phyloP scores from a whole-genome alignment of 2,888 invertebrate species.

The Andrena minutula region DNA sequence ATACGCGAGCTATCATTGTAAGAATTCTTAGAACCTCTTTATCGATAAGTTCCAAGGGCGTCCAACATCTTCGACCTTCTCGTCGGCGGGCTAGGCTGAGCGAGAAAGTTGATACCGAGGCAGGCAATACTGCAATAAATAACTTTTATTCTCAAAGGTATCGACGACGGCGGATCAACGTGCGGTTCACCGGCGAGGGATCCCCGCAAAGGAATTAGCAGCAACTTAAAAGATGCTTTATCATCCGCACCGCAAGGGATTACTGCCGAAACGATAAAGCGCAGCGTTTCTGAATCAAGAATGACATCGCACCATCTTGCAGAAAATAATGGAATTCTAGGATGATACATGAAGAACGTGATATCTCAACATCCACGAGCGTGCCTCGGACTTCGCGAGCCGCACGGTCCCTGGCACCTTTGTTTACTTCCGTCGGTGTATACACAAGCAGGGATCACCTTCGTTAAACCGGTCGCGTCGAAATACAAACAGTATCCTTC shows the following conservation, averaged over 20 bases:
- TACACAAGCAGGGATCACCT: constrained; percentile 10
- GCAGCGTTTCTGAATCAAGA: neutral
- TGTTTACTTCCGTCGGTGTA: neutral
- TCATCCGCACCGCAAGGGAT: neutral
- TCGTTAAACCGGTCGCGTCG: neutral
- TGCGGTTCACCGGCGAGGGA: neutral
- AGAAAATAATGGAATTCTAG: neutral
- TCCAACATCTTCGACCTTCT: neutral
- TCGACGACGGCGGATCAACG: neutral
- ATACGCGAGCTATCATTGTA: neutral
- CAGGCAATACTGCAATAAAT: constrained; percentile 15
- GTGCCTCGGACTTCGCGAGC: neutral
- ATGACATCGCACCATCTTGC: neutral
- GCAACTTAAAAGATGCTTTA: constrained; percentile 18
- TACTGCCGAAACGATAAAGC: constrained; percentile 9
- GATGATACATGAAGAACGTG: too few relatives aligned
- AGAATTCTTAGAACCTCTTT: constrained; percentile 9
- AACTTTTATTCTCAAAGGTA: neutral
- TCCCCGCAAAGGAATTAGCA: neutral
- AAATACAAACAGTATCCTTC: neutral
- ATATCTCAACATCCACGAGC: neutral
- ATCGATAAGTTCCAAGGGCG: neutral
- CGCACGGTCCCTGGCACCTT: neutral
- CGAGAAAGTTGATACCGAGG: constrained; percentile 5
- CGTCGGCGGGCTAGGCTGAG: neutral